Base-by-base conservation (phyloP, 1,140 invertebrate species). In the Drosophila lini region DNA sequence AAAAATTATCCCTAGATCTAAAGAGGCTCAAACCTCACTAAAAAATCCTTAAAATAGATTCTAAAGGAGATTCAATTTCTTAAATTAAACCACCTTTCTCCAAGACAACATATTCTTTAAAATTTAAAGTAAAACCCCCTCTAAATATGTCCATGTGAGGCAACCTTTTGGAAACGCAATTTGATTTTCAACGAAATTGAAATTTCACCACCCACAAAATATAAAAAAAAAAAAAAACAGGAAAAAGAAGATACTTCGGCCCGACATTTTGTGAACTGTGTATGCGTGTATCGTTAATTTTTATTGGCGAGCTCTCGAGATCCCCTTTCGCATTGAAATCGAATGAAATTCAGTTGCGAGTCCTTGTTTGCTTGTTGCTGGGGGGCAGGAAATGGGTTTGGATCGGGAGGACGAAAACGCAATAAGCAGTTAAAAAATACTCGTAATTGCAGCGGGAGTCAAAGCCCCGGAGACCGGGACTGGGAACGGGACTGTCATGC, bases 391-490 rank as follows among this genome's bases (percentile, higher is more conserved):
- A 61, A 28, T 50, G 31, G 65, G 55, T 58, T 48, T 16, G 59
- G 22, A 55, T 65, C 60, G 53, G 38, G 61, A 81, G 70, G 76
- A 83, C 67, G 63, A 80, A 89, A 89, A 89, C 84, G 84, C 84
- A 88, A 88, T 88, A 89, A 88, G 84, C 84, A 88, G 84, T 88
- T 88, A 88, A 88, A 88, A 88, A 88, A 89, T 88, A 84, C 84
- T 84, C 84, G 84, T 88, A 88, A 88, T 88, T 88, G 84, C 84
- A 88, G 71, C 80, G 80, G 77, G 76, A 69, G 73, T 77, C 74
- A 65, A 70, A 74, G 45, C 69, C 78, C 74, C 55, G 41, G 68
- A 69, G 85, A 74, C 61, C 31, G 42, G 22, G 44, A 25, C 22
- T 15, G 19, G 44, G 11, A 25, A 45, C 19, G 11, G 44, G 32